Percentiles rank a stretch among this genome's conserved stretches.
These are phyloP conservation scores for Drosophila navojoa DNA, from an alignment of 1,140 invertebrate species.

Conservation along the genomic window DNA sequence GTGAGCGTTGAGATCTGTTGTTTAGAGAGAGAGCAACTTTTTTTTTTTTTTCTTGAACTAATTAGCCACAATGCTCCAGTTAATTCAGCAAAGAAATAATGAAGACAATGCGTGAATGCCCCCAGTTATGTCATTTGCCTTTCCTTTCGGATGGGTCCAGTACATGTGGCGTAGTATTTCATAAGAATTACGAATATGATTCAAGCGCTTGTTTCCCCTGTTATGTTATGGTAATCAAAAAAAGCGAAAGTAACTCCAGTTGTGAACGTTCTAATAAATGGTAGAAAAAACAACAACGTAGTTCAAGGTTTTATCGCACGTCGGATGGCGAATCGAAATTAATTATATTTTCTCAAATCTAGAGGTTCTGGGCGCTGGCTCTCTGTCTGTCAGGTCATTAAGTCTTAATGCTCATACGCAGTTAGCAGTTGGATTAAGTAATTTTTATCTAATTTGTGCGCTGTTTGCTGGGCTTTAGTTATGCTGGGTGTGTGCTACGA, in stretches of 20 bases:
- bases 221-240: background rate
- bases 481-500: constrained; percentile 25
- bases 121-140: constrained; percentile 55
- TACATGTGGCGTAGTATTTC: constrained; percentile 43
- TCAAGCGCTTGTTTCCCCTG: constrained; percentile 30
- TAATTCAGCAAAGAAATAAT: constrained; percentile 25
- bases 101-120: constrained; percentile 51
- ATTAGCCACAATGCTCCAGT: constrained; percentile 71
- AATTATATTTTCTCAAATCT: constrained; percentile 55
- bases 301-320: constrained; percentile 61
- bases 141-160: constrained; percentile 40
- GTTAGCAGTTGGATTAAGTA: constrained; percentile 47
- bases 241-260: constrained; percentile 68
- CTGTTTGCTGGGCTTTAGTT: background rate
- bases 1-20: background rate
- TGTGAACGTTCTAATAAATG: constrained; percentile 66
- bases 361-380: constrained; percentile 46
- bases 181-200: constrained; percentile 59
- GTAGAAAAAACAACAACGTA: constrained; percentile 35
- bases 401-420: constrained; percentile 45
- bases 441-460: constrained; percentile 38
- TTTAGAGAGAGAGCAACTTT: constrained; percentile 1
- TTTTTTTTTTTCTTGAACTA: constrained; percentile 55
- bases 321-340: constrained; percentile 76
- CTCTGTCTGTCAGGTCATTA: constrained; percentile 49